Evolutionary conservation across 1,140 invertebrate genomes (phyloP), one percentile per base, ranked within the genome.

Genomic region (Drosophila paulistorum): DNA sequence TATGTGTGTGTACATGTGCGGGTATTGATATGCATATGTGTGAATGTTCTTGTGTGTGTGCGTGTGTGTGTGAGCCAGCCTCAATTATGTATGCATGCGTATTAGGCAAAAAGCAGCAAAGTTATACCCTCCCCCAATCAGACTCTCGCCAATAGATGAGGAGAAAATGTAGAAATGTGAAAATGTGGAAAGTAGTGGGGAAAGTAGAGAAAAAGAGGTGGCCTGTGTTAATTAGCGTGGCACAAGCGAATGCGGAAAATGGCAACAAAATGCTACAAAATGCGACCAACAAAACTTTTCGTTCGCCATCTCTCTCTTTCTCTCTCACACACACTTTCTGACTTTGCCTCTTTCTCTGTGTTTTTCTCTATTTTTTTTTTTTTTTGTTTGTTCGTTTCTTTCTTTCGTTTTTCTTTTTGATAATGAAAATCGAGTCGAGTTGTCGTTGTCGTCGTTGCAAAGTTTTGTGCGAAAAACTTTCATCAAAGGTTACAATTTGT

Each of bases 401-500:
- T 51, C 17, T 51, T 51, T 37, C 57, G 45, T 51, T 51, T 59
- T 59, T 87, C 77, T 87, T 71, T 76, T 79, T 82, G 82, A 86
- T 86, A 86, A 86, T 86, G 83, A 82, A 87, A 86, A 85, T 81
- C 82, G 78, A 84, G 81, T 85, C 65, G 61, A 71, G 26, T 26
- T 61, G 42, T 45, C 60, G 42, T 74, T 68, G 65, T 66, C 70
- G 74, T 77, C 74, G 74, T 73, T 66, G 68, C 37, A 85, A 85
- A 85, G 82, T 85, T 48, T 76, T 73, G 68, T 86, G 68, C 79
- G 82, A 79, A 79, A 86, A 86, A 82, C 83, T 87, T 87, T 86
- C 82, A 82, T 86, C 82, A 86, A 86, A 86, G 82, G 79, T 86
- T 86, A 82, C 82, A 86, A 87, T 72, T 85, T 87, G 57, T 79